Evolutionary conservation across 2,888 invertebrate species (phyloP), one percentile per base, ranked within the genome.

Genomic region (Sisyra terminalis): DNA sequence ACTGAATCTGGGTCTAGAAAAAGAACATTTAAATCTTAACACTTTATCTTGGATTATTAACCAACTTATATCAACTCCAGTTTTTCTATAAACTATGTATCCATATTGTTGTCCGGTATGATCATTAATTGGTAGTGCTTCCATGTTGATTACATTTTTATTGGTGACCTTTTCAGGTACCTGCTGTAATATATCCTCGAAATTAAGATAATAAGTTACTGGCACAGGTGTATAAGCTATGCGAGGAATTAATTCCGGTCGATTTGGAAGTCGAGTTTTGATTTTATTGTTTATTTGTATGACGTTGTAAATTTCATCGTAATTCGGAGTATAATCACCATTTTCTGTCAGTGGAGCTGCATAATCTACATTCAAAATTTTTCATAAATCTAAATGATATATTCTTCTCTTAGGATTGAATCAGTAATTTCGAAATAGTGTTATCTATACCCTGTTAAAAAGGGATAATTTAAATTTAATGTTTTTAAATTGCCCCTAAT

Each of bases 291-390:
- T 49, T 51, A 53, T 32, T 8, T 40, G 46, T 18, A 58, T 49
- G 13, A 75, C 61, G n/a, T 76, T 63, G 50, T 78, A 71, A 41
- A 87, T 70, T 3, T 67, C 69, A 48, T 67, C 71, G 63, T 86
- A 94, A 63, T 93, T 93, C 1, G 70, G 65, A 0, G 89, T 90
- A 1, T 83, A 78, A 63, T 92, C 90, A 1, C 93, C 93, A 43
- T 86, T 80, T 63, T 94, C 94, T 11, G 70, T 73, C 48, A 96
- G 63, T 0, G 93, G 93, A 1, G 92, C 83, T 57, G 92, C 88
- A 55, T 92, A 94, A 59, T 94, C 93, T 43, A 38, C 8, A 37
- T n/a, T n/a, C n/a, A 42, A 29, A 29, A 29, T 24, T 24, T 24
- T 24, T 24, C 17, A 40, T 18, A 29, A 29, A 29, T 29, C n/a